These are phyloP conservation scores for Ostrea edulis DNA, from an alignment of 1,140 invertebrate species.

Conservation along the genomic window DNA sequence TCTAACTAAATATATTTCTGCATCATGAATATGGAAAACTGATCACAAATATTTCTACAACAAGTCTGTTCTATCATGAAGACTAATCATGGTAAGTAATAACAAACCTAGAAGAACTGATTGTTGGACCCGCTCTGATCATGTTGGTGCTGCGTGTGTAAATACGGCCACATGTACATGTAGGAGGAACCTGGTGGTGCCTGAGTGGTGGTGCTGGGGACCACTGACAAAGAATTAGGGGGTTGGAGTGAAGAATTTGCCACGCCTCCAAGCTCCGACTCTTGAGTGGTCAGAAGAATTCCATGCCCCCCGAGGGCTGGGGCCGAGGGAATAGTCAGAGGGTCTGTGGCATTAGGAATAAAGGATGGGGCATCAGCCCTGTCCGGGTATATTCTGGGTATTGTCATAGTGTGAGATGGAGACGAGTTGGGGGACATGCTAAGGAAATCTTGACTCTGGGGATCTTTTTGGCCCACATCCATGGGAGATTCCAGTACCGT, in stretches of 20 bases:
- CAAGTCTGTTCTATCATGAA: too few relatives aligned
- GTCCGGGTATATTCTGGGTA: conserved; percentile 6
- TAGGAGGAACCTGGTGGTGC: conserved; percentile 21
- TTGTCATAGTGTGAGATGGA: conserved; percentile 1
- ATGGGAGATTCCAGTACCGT: not conserved
- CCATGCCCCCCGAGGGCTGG: not conserved
- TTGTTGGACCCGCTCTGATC: not conserved
- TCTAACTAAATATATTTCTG: not conserved
- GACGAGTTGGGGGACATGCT: conserved; percentile 25
- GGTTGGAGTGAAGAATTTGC: not conserved
- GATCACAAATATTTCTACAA: too few relatives aligned
- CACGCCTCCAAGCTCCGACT: conserved; percentile 1
- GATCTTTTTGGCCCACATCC: not conserved
- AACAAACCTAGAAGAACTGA: not conserved
- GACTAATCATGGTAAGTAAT: too few relatives aligned
- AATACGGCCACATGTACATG: conserved; percentile 46
- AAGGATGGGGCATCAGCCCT: conserved; percentile 24
- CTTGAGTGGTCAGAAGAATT: conserved; percentile 31
- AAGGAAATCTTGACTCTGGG: not conserved
- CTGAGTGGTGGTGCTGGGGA: not conserved
- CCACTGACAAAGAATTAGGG: not conserved
- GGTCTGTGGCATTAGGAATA: conserved; percentile 25
- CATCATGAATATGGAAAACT: not conserved
- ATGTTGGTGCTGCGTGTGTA: not conserved
- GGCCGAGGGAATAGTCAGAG: not conserved